phyloP scores from a whole-genome alignment of 2,888 invertebrate species.

The Drosophila crucigera region DNA sequence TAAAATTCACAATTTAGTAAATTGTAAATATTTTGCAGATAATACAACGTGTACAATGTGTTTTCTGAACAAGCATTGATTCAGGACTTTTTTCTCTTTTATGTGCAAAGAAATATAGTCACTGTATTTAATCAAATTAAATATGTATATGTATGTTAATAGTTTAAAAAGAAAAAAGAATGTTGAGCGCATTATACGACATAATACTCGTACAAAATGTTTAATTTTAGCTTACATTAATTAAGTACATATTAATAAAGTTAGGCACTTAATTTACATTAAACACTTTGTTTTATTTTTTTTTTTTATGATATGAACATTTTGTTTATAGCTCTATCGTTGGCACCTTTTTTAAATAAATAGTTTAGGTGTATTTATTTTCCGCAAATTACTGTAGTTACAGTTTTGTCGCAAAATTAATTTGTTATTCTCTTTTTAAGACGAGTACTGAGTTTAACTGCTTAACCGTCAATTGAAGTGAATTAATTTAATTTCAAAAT shows the following conservation, averaged over 20 bases:
- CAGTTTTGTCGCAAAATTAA: neutral
- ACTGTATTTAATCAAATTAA: slow-evolving; percentile 80
- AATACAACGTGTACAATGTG: slow-evolving; percentile 24
- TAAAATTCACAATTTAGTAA: slow-evolving; percentile 67
- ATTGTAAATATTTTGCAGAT: slow-evolving; percentile 73
- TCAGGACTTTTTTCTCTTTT: slow-evolving; percentile 65
- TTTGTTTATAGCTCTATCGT: neutral
- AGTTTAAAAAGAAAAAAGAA: slow-evolving; percentile 22
- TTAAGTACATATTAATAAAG: slow-evolving; percentile 58
- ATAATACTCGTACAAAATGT: slow-evolving; percentile 64
- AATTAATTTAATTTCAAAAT: neutral
- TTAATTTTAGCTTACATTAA: slow-evolving; percentile 50
- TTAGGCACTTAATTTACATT: slow-evolving; percentile 40
- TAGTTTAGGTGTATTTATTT: neutral
- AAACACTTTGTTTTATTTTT: neutral
- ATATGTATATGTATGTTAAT: slow-evolving; percentile 66
- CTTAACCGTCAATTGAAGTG: neutral
- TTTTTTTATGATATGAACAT: neutral
- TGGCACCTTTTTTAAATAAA: neutral
- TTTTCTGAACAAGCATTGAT: slow-evolving; percentile 57
- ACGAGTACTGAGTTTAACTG: neutral
- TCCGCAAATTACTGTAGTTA: neutral
- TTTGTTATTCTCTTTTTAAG: neutral
- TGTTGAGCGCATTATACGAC: slow-evolving; percentile 58
- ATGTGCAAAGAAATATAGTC: slow-evolving; percentile 79